A percentile compares a stretch with the other conserved stretches of the same genome.
Conservation (phyloP, 2,797 vertebrate genomes). For the Merluccius polli region DNA sequence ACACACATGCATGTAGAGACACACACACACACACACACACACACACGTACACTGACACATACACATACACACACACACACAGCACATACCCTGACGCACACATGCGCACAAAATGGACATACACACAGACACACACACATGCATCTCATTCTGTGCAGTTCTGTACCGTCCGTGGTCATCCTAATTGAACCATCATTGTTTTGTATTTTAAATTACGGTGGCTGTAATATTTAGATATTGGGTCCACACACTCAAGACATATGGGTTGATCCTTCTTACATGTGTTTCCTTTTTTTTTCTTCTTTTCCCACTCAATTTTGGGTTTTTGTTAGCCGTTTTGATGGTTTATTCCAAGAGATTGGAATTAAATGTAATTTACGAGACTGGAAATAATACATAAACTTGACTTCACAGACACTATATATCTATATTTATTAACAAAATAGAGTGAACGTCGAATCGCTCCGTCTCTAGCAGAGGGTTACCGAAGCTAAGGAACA, state of each 20-base stretch:
- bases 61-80: not conserved
- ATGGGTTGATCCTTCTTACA: not conserved
- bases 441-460: not conserved
- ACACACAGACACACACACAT: too few relatives aligned
- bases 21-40: not conserved
- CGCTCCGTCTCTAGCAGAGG: slow-evolving; percentile 14
- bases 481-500: slow-evolving; percentile 15
- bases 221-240: not conserved
- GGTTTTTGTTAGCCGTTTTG: too few relatives aligned
- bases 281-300: not conserved
- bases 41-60: not conserved
- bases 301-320: not conserved
- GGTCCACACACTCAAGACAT: not conserved
- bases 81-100: too few relatives aligned
- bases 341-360: too few relatives aligned
- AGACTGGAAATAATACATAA: too few relatives aligned
- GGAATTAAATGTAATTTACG: too few relatives aligned
- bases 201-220: not conserved
- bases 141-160: not conserved
- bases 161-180: not conserved
- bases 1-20: not conserved
- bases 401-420: not conserved
- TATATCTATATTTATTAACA: not conserved
- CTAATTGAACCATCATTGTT: not conserved
- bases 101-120: too few relatives aligned